A percentile compares a stretch with the other conserved stretches of the same genome.
Evolutionary conservation across 2,113 vertebrate species (phyloP).

Genomic region (Mobula hypostoma): DNA sequence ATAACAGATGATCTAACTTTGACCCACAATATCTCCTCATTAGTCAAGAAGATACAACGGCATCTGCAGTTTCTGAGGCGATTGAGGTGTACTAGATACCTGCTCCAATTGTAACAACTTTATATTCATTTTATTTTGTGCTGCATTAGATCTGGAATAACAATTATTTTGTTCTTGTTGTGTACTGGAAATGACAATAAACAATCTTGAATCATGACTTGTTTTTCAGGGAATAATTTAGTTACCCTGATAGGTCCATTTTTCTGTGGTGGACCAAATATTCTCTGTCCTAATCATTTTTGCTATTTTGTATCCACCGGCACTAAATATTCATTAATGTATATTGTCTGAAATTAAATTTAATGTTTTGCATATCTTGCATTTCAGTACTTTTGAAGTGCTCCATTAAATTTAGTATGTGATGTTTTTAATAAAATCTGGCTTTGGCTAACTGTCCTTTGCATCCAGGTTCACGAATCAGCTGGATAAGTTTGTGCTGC

Average conservation of each 20-base stretch:
- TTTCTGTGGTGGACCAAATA: background rate
- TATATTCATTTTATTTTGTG: too few species aligned
- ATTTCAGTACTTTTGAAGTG: background rate
- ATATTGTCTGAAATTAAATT: background rate
- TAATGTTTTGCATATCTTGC: background rate
- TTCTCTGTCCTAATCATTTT: background rate
- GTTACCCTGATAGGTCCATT: background rate
- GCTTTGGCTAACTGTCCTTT: background rate
- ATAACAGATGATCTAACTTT: too few species aligned
- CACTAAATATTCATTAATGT: background rate
- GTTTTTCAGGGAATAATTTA: too few species aligned
- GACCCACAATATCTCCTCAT: too few species aligned
- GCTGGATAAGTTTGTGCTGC: background rate
- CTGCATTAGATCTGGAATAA: too few species aligned
- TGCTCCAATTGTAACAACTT: too few species aligned
- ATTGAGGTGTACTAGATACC: too few species aligned
- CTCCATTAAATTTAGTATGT: background rate
- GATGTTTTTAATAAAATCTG: background rate
- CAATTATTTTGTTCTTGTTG: too few species aligned
- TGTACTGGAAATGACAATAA: too few species aligned
- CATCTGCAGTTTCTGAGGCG: too few species aligned
- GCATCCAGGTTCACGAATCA: background rate
- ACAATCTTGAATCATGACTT: too few species aligned
- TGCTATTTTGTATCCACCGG: background rate
- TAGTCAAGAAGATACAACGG: too few species aligned